These are phyloP conservation scores for Drosophila malerkotliana DNA, from an alignment of 1,140 invertebrate species.

Conservation along the genomic window DNA sequence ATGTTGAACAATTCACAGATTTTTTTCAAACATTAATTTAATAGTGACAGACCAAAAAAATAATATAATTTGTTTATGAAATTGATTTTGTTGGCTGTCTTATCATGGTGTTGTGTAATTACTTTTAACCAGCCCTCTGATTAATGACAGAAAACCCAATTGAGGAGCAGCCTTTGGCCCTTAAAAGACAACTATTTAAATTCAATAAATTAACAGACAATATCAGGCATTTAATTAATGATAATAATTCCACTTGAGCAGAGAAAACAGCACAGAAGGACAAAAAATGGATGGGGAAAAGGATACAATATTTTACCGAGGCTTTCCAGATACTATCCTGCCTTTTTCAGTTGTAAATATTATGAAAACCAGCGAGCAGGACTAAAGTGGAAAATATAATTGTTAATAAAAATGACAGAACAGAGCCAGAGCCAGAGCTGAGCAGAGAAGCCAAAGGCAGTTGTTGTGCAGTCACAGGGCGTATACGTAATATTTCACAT, in stretches of 20 bases:
- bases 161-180: background rate
- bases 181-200: constrained; percentile 34
- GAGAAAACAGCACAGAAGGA: constrained; percentile 1
- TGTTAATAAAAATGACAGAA: constrained; percentile 48
- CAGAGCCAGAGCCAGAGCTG: too few species aligned
- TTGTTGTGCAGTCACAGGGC: constrained; percentile 9
- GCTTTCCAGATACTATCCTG: background rate
- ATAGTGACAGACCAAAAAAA: constrained; percentile 6
- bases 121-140: constrained; percentile 3
- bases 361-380: constrained; percentile 23
- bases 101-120: constrained; percentile 1
- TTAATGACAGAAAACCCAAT: constrained; percentile 13
- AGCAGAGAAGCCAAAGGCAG: constrained; percentile 20
- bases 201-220: constrained; percentile 40
- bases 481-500: constrained; percentile 56
- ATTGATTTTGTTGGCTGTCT: constrained; percentile 2
- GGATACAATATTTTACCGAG: constrained; percentile 15
- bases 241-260: constrained; percentile 52
- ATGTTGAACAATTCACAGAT: constrained; percentile 33
- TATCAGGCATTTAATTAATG: constrained; percentile 66
- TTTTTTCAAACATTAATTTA: constrained; percentile 9
- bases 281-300: constrained; percentile 15
- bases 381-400: constrained; percentile 56
- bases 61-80: background rate
- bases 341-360: constrained; percentile 54